These are phyloP conservation scores for Dichetophora obliterata DNA, from an alignment of 2,888 invertebrate species.

Conservation along the genomic window DNA sequence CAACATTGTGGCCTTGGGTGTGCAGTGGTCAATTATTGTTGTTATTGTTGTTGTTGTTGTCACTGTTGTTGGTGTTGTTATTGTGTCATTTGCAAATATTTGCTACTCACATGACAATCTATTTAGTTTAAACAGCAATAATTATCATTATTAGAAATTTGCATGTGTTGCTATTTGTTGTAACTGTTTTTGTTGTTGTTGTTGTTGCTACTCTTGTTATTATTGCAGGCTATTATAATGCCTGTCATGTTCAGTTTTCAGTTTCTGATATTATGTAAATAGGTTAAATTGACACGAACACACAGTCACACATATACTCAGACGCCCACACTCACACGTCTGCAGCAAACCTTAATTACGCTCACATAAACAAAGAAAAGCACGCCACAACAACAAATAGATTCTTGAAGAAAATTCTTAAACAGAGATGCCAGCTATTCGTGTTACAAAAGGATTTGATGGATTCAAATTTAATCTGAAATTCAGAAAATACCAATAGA, in stretches of 20 bases:
- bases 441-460: no score
- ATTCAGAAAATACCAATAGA: no score
- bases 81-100: constrained; percentile 44
- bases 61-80: constrained; percentile 3
- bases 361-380: constrained; percentile 3
- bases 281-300: constrained; percentile 52
- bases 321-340: constrained; percentile 9
- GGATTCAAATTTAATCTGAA: no score
- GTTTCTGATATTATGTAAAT: constrained; percentile 50
- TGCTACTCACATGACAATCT: constrained; percentile 44
- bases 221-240: constrained; percentile 22
- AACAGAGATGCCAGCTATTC: neutral
- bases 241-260: constrained; percentile 43
- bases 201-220: constrained; percentile 27
- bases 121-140: constrained; percentile 42
- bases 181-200: neutral
- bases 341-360: constrained; percentile 5
- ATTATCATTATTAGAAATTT: constrained; percentile 48
- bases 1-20: neutral
- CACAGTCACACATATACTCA: constrained; percentile 9
- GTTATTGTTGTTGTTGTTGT: neutral
- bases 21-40: neutral
- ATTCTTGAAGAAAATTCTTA: neutral
- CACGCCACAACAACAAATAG: no score
- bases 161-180: constrained; percentile 20